Evolutionary conservation across 2,888 invertebrate species (phyloP).

Genomic region (Perithous albicinctus): DNA sequence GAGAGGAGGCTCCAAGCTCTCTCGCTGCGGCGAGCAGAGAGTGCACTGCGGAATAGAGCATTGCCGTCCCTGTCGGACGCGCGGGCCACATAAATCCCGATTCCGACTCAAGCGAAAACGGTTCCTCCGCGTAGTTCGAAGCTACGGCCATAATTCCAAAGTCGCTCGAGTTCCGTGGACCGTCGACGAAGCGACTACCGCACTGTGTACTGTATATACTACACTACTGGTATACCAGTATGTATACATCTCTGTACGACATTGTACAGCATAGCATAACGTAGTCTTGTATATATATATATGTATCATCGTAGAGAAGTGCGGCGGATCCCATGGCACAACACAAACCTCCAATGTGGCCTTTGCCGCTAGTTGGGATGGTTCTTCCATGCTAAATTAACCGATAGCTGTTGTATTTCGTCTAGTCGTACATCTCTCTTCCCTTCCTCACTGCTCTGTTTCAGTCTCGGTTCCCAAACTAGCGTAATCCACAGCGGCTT

Average conservation of each 20-base stretch:
- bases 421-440: background rate
- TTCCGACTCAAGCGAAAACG: constrained; percentile 69
- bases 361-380: constrained; percentile 17
- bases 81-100: constrained; percentile 68
- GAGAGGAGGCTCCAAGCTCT: constrained; percentile 21
- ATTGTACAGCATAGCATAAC: constrained; percentile 11
- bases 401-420: constrained; percentile 16
- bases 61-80: constrained; percentile 48
- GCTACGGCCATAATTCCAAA: constrained; percentile 69
- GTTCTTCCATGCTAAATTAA: constrained; percentile 29
- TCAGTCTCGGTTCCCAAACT: background rate
- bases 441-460: constrained; percentile 1
- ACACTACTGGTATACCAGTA: background rate
- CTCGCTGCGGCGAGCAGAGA: constrained; percentile 1
- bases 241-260: constrained; percentile 17
- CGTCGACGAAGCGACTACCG: constrained; percentile 43
- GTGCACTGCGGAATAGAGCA: constrained; percentile 22
- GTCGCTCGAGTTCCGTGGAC: constrained; percentile 66
- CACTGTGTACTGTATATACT: too few species aligned
- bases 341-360: constrained; percentile 5
- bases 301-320: background rate
- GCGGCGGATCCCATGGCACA: background rate
- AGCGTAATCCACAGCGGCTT: background rate
- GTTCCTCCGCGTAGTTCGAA: constrained; percentile 68
- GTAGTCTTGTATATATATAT: background rate